Conservation (phyloP, 1,140 invertebrate genomes). For the Caenorhabditis briggsae region DNA sequence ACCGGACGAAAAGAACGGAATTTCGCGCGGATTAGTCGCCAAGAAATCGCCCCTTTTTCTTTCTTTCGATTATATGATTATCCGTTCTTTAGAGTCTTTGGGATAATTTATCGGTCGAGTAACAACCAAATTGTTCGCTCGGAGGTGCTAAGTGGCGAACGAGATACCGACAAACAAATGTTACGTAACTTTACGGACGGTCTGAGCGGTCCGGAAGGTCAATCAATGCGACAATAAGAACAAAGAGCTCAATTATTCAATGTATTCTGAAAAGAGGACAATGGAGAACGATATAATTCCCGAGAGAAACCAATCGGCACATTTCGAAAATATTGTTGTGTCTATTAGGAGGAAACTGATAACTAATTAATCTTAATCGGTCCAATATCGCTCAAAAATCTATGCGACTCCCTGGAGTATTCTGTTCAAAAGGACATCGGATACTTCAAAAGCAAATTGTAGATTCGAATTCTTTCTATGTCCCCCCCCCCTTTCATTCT, state of each 20-base stretch:
- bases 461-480: constrained; percentile 36
- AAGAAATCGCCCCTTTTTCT: background rate
- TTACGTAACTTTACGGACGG: constrained; percentile 44
- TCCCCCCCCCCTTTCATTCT: background rate
- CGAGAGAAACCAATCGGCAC: background rate
- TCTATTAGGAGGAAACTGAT: constrained; percentile 23
- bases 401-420: constrained; percentile 15
- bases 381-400: constrained; percentile 7
- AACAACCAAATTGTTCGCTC: background rate
- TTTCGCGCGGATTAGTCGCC: constrained; percentile 43
- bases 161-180: constrained; percentile 22
- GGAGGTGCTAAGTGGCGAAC: constrained; percentile 27
- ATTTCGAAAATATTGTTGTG: constrained; percentile 39
- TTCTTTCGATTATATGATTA: constrained; percentile 51
- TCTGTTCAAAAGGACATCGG: background rate
- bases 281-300: background rate
- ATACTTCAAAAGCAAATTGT: constrained; percentile 45
- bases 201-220: background rate
- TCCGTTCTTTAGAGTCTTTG: constrained; percentile 26
- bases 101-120: constrained; percentile 19
- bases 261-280: too few species aligned
- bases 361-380: constrained; percentile 49
- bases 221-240: background rate
- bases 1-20: constrained; percentile 30
- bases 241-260: background rate